phyloP scores from a whole-genome alignment of 2,113 vertebrate genomes.

The Eurystomus gularis region DNA sequence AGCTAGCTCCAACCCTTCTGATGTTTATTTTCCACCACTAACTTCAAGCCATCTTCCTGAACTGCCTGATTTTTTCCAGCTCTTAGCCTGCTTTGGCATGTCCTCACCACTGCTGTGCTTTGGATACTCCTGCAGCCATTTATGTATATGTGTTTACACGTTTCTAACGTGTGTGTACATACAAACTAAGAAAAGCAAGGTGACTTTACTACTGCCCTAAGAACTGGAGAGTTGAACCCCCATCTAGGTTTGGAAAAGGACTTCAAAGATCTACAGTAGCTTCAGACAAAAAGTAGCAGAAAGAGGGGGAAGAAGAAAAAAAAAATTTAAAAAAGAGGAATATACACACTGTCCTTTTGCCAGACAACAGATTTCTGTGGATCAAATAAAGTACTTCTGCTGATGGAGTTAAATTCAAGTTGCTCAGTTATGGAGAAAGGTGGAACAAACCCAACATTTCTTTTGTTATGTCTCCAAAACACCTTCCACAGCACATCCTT shows the following conservation, averaged over 20 bases:
- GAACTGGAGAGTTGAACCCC: not conserved
- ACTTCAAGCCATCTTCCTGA: not conserved
- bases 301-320: rapidly evolving
- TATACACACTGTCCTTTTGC: not conserved
- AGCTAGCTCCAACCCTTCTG: not conserved
- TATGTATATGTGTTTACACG: not conserved
- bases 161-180: not conserved
- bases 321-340: not conserved
- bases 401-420: not conserved
- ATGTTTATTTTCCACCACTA: not conserved
- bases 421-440: not conserved
- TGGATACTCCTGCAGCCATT: not conserved
- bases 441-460: not conserved
- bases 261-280: not conserved
- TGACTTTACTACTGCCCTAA: not conserved
- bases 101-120: not conserved
- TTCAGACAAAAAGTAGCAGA: not conserved
- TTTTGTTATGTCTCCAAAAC: not conserved
- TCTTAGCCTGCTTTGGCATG: not conserved
- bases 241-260: not conserved
- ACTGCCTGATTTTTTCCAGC: not conserved
- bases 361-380: not conserved
- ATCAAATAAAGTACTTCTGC: not conserved
- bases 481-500: not conserved
- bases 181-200: not conserved